Evolutionary conservation across 2,797 vertebrate species (phyloP).

Genomic region (Chloroceryle amazona): DNA sequence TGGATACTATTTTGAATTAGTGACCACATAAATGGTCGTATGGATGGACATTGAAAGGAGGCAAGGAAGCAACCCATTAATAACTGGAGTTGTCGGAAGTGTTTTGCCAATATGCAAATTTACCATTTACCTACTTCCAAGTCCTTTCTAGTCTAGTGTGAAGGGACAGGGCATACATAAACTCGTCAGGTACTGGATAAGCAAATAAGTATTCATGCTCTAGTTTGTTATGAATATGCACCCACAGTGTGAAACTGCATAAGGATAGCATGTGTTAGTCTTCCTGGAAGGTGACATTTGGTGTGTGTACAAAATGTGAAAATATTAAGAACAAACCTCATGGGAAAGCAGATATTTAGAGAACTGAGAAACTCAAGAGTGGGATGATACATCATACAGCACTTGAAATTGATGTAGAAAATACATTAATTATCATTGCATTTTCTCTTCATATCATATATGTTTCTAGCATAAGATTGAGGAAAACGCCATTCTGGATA

Average conservation of each 20-base stretch:
- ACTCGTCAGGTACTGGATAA: background rate
- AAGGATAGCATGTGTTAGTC: background rate
- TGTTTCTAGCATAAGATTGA: background rate
- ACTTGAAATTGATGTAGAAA: background rate
- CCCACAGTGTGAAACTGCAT: background rate
- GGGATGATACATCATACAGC: background rate
- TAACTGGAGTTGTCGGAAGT: conserved; percentile 8
- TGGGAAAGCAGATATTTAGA: background rate
- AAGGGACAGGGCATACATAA: background rate
- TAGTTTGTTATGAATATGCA: background rate
- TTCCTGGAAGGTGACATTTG: background rate
- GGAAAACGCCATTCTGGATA: background rate
- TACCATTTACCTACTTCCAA: background rate
- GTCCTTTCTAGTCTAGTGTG: background rate
- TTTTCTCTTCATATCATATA: conserved; percentile 5
- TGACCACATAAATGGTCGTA: background rate
- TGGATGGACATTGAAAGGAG: conserved; percentile 24
- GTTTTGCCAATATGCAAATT: background rate
- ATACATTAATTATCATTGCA: background rate
- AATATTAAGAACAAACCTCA: background rate
- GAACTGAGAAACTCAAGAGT: background rate
- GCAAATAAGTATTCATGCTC: background rate
- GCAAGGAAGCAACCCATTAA: background rate
- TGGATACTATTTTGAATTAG: conserved; percentile 13
- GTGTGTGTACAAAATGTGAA: background rate